phyloP scores from a whole-genome alignment of 2,888 invertebrate species.

The Gymnosoma rotundatum region DNA sequence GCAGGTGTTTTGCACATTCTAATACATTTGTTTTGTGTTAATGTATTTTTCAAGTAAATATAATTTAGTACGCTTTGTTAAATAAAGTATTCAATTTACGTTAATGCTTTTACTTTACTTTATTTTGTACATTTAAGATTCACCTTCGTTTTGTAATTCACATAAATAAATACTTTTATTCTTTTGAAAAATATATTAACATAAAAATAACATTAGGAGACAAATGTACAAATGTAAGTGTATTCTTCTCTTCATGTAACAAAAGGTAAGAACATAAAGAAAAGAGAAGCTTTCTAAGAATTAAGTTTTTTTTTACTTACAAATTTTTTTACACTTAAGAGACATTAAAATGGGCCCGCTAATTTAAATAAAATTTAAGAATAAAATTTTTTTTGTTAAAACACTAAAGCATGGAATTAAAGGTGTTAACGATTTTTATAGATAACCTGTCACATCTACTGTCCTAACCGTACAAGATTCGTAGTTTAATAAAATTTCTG shows the following conservation, averaged over 20 bases:
- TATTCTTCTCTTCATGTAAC: background rate
- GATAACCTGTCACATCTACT: no score
- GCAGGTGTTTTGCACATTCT: no score
- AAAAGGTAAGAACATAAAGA: no score
- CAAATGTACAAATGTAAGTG: background rate
- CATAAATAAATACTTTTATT: no score
- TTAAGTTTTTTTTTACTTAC: no score
- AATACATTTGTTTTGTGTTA: background rate
- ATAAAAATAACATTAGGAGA: conserved; percentile 16
- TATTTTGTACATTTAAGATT: background rate
- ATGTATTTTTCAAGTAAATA: background rate
- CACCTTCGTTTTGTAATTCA: background rate
- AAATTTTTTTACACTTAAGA: conserved; percentile 14
- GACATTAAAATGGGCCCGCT: conserved; percentile 11
- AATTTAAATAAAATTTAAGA: background rate
- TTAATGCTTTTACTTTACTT: conserved; percentile 38
- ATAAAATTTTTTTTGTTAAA: background rate
- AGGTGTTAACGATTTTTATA: background rate
- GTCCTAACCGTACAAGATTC: no score
- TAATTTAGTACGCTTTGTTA: background rate
- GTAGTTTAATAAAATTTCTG: no score
- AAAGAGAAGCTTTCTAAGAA: no score
- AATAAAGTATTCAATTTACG: conserved; percentile 6
- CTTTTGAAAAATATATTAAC: background rate
- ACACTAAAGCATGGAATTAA: background rate